Percentiles rank a stretch among this genome's conserved stretches.
phyloP scores from a whole-genome alignment of 1,140 invertebrate species.

The Lamellibrachia luymesi region DNA sequence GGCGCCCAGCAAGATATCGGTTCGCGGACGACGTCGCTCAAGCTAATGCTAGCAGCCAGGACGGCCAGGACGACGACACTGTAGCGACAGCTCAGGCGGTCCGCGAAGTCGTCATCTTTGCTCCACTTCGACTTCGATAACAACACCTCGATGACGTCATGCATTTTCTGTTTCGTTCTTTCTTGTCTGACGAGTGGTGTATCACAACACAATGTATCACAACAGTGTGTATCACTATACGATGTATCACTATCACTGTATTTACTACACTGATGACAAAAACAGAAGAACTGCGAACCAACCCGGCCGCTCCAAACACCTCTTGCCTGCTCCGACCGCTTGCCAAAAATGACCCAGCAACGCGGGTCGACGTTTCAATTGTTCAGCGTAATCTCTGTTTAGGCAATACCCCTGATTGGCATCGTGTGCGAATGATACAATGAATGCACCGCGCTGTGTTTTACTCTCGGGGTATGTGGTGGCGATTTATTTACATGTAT shows the following conservation, averaged over 20 bases:
- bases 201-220: background rate
- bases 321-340: background rate
- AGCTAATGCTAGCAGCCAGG: slow-evolving; percentile 72
- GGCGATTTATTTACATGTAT: background rate
- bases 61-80: slow-evolving; percentile 53
- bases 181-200: background rate
- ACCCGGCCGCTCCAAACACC: too few species aligned
- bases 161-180: background rate
- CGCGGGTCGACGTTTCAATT: background rate
- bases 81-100: slow-evolving; percentile 54
- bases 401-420: background rate
- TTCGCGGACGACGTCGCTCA: slow-evolving; percentile 69
- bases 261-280: too few species aligned
- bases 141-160: background rate
- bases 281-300: too few species aligned
- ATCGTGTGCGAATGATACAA: background rate
- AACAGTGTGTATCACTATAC: background rate
- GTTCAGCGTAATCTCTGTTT: background rate
- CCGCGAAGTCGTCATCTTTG: slow-evolving; percentile 53
- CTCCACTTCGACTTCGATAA: slow-evolving; percentile 42
- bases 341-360: background rate
- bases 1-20: slow-evolving; percentile 27
- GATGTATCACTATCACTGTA: too few species aligned
- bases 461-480: background rate
- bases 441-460: background rate